These are phyloP conservation scores for Albula glossodonta DNA, from an alignment of 2,113 vertebrate species.

Conservation along the genomic window DNA sequence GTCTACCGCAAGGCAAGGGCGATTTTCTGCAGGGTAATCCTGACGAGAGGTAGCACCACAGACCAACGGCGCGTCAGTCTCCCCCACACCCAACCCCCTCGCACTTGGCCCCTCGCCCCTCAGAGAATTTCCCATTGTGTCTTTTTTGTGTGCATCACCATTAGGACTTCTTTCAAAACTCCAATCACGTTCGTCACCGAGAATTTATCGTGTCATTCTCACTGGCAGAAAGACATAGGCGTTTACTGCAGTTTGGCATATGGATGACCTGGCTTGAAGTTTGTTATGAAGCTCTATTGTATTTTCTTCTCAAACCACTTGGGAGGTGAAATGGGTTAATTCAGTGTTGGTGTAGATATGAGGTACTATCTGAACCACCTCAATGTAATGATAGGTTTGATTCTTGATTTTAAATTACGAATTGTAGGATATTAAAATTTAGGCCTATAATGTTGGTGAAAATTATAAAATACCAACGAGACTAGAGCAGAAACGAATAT, in stretches of 20 bases:
- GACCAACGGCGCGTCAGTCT: neutral
- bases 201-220: neutral
- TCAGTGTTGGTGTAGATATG: neutral
- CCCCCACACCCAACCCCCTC: neutral
- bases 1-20: neutral
- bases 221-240: neutral
- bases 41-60: neutral
- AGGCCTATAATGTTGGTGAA: no score
- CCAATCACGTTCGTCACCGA: neutral
- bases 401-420: neutral
- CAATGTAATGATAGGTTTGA: neutral
- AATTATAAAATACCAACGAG: no score
- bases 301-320: neutral
- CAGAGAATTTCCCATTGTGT: neutral
- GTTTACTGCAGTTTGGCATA: no score
- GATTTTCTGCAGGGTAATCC: constrained; percentile 7
- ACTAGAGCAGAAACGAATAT: neutral
- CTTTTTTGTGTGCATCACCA: neutral
- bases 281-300: neutral
- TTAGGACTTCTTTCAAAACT: neutral
- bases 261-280: neutral
- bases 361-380: no score
- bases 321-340: neutral
- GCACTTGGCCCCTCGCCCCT: no score
- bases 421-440: no score